Evolutionary conservation across 1,140 invertebrate genomes (phyloP).

Genomic region (Dreissena rostriformis): DNA sequence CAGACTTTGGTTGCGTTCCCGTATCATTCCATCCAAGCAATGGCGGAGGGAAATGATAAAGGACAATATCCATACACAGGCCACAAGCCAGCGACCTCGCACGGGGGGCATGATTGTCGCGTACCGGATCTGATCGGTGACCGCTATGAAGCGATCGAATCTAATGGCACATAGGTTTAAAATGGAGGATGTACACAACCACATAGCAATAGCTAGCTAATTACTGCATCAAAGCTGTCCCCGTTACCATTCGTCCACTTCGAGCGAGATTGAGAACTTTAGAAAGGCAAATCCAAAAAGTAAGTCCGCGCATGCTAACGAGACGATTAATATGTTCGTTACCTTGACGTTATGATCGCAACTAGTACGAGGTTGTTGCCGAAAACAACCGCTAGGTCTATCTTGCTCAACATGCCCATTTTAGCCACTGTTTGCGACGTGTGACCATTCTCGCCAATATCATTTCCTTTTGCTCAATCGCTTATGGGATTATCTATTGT

Average conservation of each 20-base stretch:
- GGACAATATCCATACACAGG: slow-evolving; percentile 95
- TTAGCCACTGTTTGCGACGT: slow-evolving; percentile 48
- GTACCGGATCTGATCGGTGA: slow-evolving; percentile 80
- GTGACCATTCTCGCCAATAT: no score
- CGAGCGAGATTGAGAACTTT: slow-evolving; percentile 79
- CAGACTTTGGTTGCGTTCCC: slow-evolving; percentile 9
- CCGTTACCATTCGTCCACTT: slow-evolving; percentile 79
- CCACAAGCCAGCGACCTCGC: slow-evolving; percentile 94
- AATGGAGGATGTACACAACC: slow-evolving; percentile 81
- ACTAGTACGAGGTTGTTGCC: slow-evolving; percentile 94
- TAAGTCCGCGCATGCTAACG: slow-evolving; percentile 86
- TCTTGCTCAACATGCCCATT: slow-evolving; percentile 52
- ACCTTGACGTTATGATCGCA: slow-evolving; percentile 93
- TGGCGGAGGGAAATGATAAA: slow-evolving; percentile 99
- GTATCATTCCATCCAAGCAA: slow-evolving; percentile 94
- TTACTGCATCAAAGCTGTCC: slow-evolving; percentile 78
- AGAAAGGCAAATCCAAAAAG: slow-evolving; percentile 80
- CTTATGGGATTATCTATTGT: no score
- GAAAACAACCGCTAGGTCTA: slow-evolving; percentile 62
- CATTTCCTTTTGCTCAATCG: no score
- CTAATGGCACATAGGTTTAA: slow-evolving; percentile 82
- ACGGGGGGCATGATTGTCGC: slow-evolving; percentile 68
- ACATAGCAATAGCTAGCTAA: slow-evolving; percentile 82
- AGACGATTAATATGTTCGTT: slow-evolving; percentile 97
- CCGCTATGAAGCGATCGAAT: slow-evolving; percentile 81